Evolutionary conservation across 2,113 vertebrate species (phyloP).

Genomic region (Pachyramphus minor): DNA sequence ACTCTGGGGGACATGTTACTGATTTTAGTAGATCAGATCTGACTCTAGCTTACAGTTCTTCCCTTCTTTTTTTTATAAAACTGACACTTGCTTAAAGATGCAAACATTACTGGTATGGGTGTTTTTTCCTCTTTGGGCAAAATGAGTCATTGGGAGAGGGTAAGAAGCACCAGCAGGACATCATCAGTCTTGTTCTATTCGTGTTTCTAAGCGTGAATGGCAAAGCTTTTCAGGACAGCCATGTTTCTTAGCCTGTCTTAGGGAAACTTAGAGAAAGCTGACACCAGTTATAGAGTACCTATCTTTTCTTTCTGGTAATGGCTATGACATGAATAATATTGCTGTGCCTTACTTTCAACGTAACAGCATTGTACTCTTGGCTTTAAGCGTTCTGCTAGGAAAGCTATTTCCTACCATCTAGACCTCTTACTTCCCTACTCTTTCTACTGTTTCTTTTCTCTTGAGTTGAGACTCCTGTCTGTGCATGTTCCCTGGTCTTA

Average conservation of each 20-base stretch:
- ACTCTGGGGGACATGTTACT: background rate
- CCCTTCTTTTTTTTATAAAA: background rate
- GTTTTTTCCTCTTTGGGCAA: background rate
- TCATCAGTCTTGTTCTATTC: rapidly evolving
- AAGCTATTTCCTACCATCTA: background rate
- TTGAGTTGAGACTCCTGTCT: background rate
- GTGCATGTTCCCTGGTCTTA: background rate
- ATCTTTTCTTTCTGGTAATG: background rate
- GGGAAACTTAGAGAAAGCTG: background rate
- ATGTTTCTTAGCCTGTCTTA: background rate
- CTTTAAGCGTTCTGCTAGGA: background rate
- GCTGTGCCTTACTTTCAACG: background rate
- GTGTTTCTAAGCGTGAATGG: background rate
- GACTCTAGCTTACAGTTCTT: background rate
- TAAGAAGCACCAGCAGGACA: background rate
- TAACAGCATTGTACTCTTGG: background rate
- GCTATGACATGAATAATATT: background rate
- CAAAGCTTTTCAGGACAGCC: background rate
- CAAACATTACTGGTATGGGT: background rate
- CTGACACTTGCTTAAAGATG: background rate
- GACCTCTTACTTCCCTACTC: background rate
- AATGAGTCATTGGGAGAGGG: background rate
- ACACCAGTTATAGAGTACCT: background rate
- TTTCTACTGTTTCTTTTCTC: background rate
- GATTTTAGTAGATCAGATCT: background rate